phyloP scores from a whole-genome alignment of 1,140 invertebrate species.

The Drosophila arizonae region DNA sequence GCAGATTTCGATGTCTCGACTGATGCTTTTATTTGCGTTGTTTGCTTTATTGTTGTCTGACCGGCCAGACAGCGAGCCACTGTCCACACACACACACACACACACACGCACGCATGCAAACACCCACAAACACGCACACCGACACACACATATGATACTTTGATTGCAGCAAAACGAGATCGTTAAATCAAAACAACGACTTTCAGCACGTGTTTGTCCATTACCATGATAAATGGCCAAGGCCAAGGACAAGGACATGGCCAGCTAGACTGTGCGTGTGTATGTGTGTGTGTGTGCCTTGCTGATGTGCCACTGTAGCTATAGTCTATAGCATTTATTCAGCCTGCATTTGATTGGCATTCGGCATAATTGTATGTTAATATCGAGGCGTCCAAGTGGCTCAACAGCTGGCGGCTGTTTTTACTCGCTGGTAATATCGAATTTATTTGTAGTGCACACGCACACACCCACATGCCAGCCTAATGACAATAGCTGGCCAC shows the following conservation, averaged over 20 bases:
- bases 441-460: conserved; percentile 58
- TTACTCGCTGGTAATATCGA: conserved; percentile 37
- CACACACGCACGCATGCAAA: neutral
- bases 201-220: conserved; percentile 57
- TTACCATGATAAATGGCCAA: conserved; percentile 70
- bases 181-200: conserved; percentile 73
- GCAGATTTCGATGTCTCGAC: conserved; percentile 52
- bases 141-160: conserved; percentile 42
- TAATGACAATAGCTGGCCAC: conserved; percentile 32
- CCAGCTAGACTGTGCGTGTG: neutral
- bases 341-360: conserved; percentile 69
- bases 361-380: conserved; percentile 78
- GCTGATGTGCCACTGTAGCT: neutral
- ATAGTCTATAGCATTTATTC: conserved; percentile 21
- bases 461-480: neutral
- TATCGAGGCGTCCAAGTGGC: conserved; percentile 65
- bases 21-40: conserved; percentile 26
- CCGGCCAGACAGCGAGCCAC: conserved; percentile 35
- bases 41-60: conserved; percentile 25
- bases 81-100: conserved; percentile 1
- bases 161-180: conserved; percentile 68
- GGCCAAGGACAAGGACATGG: conserved; percentile 36
- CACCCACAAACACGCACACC: neutral
- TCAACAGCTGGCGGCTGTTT: conserved; percentile 61
- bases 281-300: neutral